phyloP scores from a whole-genome alignment of 1,140 invertebrate genomes.

The Acromyrmex heyeri region DNA sequence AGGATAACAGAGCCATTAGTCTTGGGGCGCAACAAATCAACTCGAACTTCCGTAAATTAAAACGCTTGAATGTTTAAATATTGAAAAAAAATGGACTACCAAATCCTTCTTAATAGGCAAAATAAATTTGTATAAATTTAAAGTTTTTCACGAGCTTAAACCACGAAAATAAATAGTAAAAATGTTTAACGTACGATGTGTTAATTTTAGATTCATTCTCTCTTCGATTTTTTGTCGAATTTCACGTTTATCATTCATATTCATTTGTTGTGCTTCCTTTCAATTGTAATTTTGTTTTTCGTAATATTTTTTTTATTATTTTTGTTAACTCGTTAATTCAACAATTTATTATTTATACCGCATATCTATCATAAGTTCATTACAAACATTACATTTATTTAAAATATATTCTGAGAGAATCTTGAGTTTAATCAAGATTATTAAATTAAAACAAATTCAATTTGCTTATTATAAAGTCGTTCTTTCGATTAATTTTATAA shows the following conservation, averaged over 20 bases:
- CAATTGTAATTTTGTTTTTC: too few species aligned
- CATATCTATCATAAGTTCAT: too few species aligned
- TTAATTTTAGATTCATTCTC: background rate
- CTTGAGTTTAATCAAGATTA: too few species aligned
- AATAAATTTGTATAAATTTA: background rate
- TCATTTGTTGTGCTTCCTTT: too few species aligned
- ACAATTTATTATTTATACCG: too few species aligned
- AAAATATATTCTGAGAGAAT: too few species aligned
- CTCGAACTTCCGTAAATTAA: background rate
- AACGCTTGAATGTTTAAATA: background rate
- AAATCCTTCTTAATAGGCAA: background rate
- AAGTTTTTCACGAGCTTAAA: background rate
- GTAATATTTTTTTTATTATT: too few species aligned
- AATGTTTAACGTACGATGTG: background rate
- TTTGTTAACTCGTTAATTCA: too few species aligned
- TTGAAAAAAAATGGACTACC: background rate
- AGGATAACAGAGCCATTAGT: conserved; percentile 7
- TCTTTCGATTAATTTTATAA: too few species aligned
- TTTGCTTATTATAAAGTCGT: too few species aligned
- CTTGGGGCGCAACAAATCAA: background rate
- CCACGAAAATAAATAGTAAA: background rate
- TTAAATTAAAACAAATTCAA: too few species aligned
- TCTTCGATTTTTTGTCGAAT: background rate
- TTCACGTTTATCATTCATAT: background rate
- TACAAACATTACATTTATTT: too few species aligned